Evolutionary conservation across 2,113 vertebrate genomes (phyloP), one percentile per base, ranked within the genome.

Genomic region (Orientallactaga bullata): DNA sequence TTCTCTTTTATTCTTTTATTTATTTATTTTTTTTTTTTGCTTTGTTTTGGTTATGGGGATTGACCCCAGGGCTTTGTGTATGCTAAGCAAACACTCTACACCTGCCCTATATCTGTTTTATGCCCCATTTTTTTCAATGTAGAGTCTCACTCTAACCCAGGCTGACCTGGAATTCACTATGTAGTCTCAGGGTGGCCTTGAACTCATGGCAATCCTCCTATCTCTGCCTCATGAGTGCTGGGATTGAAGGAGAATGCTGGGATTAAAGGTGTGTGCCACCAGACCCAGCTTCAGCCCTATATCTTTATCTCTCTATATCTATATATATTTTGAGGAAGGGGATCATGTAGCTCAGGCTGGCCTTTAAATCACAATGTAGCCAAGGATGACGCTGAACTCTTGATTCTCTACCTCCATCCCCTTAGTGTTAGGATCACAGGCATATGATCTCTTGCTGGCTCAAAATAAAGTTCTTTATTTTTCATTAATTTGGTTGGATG

Each of bases 381-480:
- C 26, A 30, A 35, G 5, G 37, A 65, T 82, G 37, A 26, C 17
- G 24, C 47, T 83, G 37, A 66, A 32, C 42, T 32, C 35, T 26
- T 30, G 60, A 30, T 42, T 37, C 60, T 39, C 35, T 30, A 17
- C 28, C 61, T 66, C 63, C 13, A 24, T 21, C 68, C 26, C 17
- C 20, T 9, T 20, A 69, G 65, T 55, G 30, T 42, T 84, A 17
- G 7, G 12, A 69, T 15, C 51, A 47, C 35, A 65, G 15, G 26
- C 15, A 42, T 21, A 37, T 30, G 28, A 35, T 24, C 42, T 11
- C 10, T 2, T 6, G 17, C 32, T 30, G 11, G 10, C 55, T 60
- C 55, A 35, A 55, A 68, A 66, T 76, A 93, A 80, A 74, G 73
- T 85, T 77, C 35, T 61, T 95, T n/a, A 69, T 77, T 24, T 42